Conservation (phyloP, 2,113 vertebrate species). For the Urocitellus parryii region DNA sequence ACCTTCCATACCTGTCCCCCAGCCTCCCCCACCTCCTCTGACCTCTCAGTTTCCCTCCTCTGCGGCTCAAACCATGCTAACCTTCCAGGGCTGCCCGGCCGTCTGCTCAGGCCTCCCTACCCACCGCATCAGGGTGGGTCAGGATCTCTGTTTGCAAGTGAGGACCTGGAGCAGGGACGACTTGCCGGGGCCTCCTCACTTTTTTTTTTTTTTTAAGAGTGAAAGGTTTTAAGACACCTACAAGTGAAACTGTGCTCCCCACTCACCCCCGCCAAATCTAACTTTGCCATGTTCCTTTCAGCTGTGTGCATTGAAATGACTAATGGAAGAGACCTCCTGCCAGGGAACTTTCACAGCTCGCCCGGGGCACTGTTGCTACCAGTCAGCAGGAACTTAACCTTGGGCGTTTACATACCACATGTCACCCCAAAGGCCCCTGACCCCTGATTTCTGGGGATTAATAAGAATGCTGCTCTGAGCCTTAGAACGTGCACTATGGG, state of each 20-base stretch:
- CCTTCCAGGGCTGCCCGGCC: neutral
- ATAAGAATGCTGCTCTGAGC: neutral
- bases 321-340: slow-evolving; percentile 42
- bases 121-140: neutral
- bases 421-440: slow-evolving; percentile 58
- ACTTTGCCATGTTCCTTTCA: neutral
- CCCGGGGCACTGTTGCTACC: neutral
- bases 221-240: slow-evolving; percentile 62
- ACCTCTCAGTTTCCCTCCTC: neutral
- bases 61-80: neutral
- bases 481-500: neutral
- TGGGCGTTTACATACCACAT: slow-evolving; percentile 63
- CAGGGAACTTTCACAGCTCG: slow-evolving; percentile 31
- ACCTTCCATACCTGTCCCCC: neutral
- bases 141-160: neutral
- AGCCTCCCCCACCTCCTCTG: neutral
- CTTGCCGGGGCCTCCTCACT: neutral
- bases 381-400: neutral
- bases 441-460: slow-evolving; percentile 49
- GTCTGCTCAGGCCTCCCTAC: neutral
- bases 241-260: slow-evolving; percentile 45
- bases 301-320: slow-evolving; percentile 61
- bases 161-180: neutral
- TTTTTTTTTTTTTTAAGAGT: neutral
- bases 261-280: neutral